Conservation (phyloP, 2,888 invertebrate genomes). For the Ariolimax columbianus region DNA sequence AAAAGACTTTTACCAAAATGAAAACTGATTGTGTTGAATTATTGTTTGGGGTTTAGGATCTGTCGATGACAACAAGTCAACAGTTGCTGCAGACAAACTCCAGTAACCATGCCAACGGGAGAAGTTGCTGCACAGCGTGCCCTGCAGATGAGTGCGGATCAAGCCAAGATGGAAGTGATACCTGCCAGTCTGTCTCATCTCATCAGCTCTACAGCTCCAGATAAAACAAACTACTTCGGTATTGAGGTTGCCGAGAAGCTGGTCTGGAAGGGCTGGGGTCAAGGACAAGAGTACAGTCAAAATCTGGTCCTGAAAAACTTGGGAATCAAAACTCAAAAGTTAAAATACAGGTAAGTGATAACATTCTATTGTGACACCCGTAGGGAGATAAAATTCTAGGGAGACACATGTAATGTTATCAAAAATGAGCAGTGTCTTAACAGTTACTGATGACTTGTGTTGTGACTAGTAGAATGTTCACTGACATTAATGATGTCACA, state of each 20-base stretch:
- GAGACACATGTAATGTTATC: too few species aligned
- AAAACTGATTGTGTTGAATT: too few species aligned
- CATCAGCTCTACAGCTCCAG: slow-evolving; percentile 12
- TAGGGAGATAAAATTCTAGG: too few species aligned
- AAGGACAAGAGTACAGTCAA: slow-evolving; percentile 77
- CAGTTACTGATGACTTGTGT: too few species aligned
- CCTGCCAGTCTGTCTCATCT: slow-evolving; percentile 45
- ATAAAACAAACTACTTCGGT: slow-evolving; percentile 62
- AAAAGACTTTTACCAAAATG: too few species aligned
- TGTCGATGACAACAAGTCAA: background rate
- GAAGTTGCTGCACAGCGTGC: slow-evolving; percentile 50
- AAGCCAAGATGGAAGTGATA: slow-evolving; percentile 32
- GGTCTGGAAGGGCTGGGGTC: slow-evolving; percentile 77
- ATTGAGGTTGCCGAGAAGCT: slow-evolving; percentile 74
- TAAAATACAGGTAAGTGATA: slow-evolving; percentile 77
- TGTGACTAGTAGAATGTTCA: too few species aligned
- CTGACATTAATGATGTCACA: too few species aligned
- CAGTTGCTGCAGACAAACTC: background rate
- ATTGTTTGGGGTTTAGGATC: background rate
- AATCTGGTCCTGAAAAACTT: slow-evolving; percentile 77
- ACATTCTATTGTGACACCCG: too few species aligned
- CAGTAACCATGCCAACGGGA: slow-evolving; percentile 54
- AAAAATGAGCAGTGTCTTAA: too few species aligned
- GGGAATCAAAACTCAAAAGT: slow-evolving; percentile 74
- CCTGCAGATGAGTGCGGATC: slow-evolving; percentile 19